Evolutionary conservation across 2,888 invertebrate species (phyloP), one percentile per base, ranked within the genome.

Genomic region (Podotricha telesiphe): DNA sequence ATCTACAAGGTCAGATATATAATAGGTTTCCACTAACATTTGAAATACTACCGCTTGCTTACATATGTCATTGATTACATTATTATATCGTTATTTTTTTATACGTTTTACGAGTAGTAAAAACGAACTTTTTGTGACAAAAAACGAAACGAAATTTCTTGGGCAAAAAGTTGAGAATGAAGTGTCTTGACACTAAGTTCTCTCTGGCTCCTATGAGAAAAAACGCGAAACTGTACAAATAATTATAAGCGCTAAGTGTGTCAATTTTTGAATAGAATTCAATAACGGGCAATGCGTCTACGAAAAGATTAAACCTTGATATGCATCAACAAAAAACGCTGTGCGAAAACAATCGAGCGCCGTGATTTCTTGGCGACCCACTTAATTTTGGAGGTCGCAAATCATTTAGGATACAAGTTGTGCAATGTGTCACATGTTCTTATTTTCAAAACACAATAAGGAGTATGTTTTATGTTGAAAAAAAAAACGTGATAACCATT

Each of bases 311-410:
- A 42, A 65, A 45, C 65, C 55, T 66, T 61, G 68, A 66, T 42
- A 65, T 51, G 59, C 45, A 68, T 58, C 50, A 50, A 62, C 45
- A 68, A 70, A 70, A 68, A 70, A 59, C 40, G 55, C 62, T 61
- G 64, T 59, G 70, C 68, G 68, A 68, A 68, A 70, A 63, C 65
- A 72, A 62, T 70, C 63, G 70, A 67, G 65, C 73, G 72, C 74
- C 73, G 70, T 73, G 70, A 69, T 70, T 70, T 70, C 71, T 72
- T 75, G 71, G 73, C 74, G 74, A 76, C 73, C 76, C 65, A 77
- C 74, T 77, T 72, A 65, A 70, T 64, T 77, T 76, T 73, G 72
- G 73, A 78, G 77, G 77, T 72, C 77, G 67, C 68, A 71, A 75
- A 66, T 69, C 67, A 59, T 65, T 72, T 51, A 59, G 65, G 65